Evolutionary conservation across 2,888 invertebrate genomes (phyloP).

Genomic region (Tolmerus cingulatus): DNA sequence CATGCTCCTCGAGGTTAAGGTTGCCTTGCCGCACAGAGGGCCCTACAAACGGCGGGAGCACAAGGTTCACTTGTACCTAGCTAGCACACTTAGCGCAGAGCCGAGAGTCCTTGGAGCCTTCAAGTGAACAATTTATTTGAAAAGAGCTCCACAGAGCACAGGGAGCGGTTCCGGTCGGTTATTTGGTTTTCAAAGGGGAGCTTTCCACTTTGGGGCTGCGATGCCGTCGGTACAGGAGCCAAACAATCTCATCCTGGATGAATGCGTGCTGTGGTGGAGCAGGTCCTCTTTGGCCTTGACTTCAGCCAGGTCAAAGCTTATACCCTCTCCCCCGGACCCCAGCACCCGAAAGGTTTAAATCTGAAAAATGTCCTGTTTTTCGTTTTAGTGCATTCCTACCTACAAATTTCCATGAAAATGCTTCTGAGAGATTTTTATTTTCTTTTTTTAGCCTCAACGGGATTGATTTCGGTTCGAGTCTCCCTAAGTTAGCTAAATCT

Average conservation of each 20-base stretch:
- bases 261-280: neutral
- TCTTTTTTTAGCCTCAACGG: neutral
- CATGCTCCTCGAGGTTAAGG: neutral
- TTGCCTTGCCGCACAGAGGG: neutral
- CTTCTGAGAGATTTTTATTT: neutral
- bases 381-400: neutral
- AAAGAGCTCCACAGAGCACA: neutral
- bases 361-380: neutral
- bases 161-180: neutral
- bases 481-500: neutral
- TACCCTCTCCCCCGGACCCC: neutral
- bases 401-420: neutral
- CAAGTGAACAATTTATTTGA: neutral
- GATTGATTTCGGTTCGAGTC: neutral
- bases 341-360: neutral
- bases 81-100: neutral
- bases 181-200: neutral
- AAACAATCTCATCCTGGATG: neutral
- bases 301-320: neutral
- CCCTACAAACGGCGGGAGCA: neutral
- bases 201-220: neutral
- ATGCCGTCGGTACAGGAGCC: neutral
- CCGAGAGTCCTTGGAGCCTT: neutral
- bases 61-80: neutral
- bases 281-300: neutral